Base-by-base conservation (phyloP, 2,113 vertebrate genomes). In the Hemichromis elongatus region DNA sequence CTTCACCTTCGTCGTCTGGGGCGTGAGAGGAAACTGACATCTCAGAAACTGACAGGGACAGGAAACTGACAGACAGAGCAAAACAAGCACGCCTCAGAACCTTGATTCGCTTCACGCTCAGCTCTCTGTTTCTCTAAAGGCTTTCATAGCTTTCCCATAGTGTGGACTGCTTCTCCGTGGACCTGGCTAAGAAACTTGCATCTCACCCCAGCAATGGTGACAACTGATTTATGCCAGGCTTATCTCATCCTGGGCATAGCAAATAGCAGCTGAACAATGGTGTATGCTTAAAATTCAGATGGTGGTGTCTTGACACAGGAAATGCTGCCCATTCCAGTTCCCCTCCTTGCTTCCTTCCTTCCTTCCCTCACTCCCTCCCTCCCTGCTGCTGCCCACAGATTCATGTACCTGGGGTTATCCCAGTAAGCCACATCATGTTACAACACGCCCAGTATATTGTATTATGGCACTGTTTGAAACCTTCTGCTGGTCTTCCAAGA, bases 301-400 rank as follows among this genome's bases (percentile, higher is more conserved):
- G 19, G 80, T 30, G 28, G 79, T 50, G 42, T 89, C 80, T 87
- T 45, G 24, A 80, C 85, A 89, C 90, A 94, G 95, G 91, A 92
- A 93, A 54, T 81, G 88, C 75, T 88, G 88, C 91, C 93, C 93
- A 88, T 83, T 91, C 87, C 87, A 89, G 80, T 59, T 87, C 84
- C 77, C 82, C 77, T 90, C 78, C 83, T 92, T 89, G 77, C 81
- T 94, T 94, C 93, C 94, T 94, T 93, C 84, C 88, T 86, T 81
- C 45, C 86, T 57, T 91, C 87, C 35, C 77, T 89, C 89, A 45
- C 80, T 93, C 86, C 79, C 82, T 93, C 80, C 30, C 63, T 91
- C 37, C 37, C 81, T 82, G 86, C 35, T n/a, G n/a, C 80, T 85
- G 82, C 53, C 90, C 40, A 35, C 47, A n/a, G n/a, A 85, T 85